Percentiles rank a stretch among this genome's conserved stretches.
These are phyloP conservation scores for Caligus rogercresseyi DNA, from an alignment of 1,140 invertebrate genomes.

Conservation along the genomic window DNA sequence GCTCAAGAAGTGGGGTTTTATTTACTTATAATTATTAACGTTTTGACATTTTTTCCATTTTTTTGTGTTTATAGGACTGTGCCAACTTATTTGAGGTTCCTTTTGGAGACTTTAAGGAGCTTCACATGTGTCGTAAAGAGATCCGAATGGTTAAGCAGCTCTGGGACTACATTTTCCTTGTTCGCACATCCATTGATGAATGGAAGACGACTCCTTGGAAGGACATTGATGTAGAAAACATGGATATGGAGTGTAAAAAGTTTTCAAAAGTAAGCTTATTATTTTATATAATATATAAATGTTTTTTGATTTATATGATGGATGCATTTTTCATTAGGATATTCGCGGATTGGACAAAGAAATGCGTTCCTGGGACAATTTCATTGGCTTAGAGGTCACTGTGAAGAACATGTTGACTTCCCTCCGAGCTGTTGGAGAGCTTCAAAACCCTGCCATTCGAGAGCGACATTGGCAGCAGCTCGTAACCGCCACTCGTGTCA, in stretches of 20 bases:
- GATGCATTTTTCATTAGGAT: conserved; percentile 12
- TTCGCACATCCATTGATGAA: conserved; percentile 75
- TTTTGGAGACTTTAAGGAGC: conserved; percentile 74
- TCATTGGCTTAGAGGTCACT: conserved; percentile 55
- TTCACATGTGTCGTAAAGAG: conserved; percentile 79
- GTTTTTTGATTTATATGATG: conserved; percentile 7
- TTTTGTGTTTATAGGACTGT: conserved; percentile 37
- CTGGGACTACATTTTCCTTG: conserved; percentile 85
- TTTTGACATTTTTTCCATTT: background rate
- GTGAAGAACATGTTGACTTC: conserved; percentile 83
- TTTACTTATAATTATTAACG: no score
- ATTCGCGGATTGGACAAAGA: conserved; percentile 55
- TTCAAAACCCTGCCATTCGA: conserved; percentile 85
- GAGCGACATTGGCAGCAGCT: conserved; percentile 90
- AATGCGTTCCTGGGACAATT: conserved; percentile 70
- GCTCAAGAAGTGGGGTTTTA: conserved; percentile 40
- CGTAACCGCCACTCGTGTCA: conserved; percentile 82
- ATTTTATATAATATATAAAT: no score
- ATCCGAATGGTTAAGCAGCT: conserved; percentile 74
- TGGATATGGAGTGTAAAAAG: conserved; percentile 95
- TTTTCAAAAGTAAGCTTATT: conserved; percentile 56
- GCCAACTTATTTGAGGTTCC: conserved; percentile 83
- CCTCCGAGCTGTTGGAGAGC: conserved; percentile 69
- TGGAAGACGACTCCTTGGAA: conserved; percentile 93
- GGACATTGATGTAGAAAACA: conserved; percentile 88